These are phyloP conservation scores for Eulemur albifrons DNA, from an alignment of 2,797 vertebrate species.

Conservation along the genomic window DNA sequence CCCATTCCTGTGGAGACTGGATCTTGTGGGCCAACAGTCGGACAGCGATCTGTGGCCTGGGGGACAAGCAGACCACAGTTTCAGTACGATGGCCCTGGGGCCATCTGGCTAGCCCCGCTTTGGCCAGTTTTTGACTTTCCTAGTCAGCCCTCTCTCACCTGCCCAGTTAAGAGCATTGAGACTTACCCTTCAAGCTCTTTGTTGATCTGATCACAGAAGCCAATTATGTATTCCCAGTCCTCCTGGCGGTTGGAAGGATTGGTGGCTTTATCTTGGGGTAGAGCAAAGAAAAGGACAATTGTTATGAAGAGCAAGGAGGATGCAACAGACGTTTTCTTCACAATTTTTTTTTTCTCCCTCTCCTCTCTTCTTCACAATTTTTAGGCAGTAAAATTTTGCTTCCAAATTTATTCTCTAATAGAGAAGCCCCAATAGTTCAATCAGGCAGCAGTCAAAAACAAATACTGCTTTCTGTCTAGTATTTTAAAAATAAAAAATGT, in stretches of 20 bases:
- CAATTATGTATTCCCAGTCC: constrained; percentile 96
- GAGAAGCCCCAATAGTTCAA: neutral
- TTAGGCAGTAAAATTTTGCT: neutral
- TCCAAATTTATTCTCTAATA: neutral
- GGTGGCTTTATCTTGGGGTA: constrained; percentile 93
- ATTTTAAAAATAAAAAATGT: neutral
- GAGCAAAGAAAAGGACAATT: constrained; percentile 52
- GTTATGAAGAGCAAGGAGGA: neutral
- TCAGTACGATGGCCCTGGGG: neutral
- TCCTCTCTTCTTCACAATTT: neutral
- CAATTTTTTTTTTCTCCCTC: neutral
- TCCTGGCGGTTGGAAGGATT: constrained; percentile 95
- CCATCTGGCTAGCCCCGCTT: neutral
- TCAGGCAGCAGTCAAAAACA: neutral
- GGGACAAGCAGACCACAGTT: constrained; percentile 50
- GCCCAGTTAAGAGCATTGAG: neutral
- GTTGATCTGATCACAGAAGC: constrained; percentile 98
- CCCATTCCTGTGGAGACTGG: constrained; percentile 98
- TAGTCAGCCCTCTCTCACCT: neutral
- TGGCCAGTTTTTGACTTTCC: neutral
- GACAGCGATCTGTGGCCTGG: constrained; percentile 94
- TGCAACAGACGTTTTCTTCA: neutral
- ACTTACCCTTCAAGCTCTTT: constrained; percentile 96
- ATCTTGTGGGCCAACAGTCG: constrained; percentile 95
- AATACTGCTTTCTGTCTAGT: neutral